Evolutionary conservation across 2,888 invertebrate genomes (phyloP).

Genomic region (Tuberolachnus salignus): DNA sequence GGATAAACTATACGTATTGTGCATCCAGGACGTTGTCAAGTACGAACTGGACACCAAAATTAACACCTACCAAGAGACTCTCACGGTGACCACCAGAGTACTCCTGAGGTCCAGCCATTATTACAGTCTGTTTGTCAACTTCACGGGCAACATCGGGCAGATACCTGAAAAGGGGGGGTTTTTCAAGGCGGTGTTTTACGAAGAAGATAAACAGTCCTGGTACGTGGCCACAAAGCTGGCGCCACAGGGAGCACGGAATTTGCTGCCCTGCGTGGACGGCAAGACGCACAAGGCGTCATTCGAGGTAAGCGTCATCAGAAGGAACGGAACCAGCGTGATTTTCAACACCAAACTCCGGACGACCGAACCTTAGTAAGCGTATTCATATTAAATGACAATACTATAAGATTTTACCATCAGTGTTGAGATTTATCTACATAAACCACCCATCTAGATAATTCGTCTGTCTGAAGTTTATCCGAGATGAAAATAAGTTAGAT

Average conservation of each 20-base stretch:
- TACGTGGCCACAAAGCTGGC: conserved; percentile 45
- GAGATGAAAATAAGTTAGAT: too few relatives aligned
- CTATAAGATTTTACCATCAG: too few relatives aligned
- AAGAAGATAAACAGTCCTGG: conserved; percentile 1
- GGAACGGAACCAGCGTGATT: conserved; percentile 28
- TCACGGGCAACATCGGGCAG: conserved; percentile 24
- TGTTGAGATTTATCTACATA: too few relatives aligned
- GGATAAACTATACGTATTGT: too few relatives aligned
- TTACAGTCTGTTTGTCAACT: conserved; percentile 41
- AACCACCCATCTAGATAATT: too few relatives aligned
- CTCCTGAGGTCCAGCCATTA: conserved; percentile 22
- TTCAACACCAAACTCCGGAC: conserved; percentile 44
- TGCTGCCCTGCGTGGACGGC: conserved; percentile 42
- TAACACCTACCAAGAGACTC: conserved; percentile 5
- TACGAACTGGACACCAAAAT: conserved; percentile 31
- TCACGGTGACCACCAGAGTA: conserved; percentile 30
- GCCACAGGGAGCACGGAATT: conserved; percentile 18
- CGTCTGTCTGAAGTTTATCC: too few relatives aligned
- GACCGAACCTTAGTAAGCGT: conserved; percentile 30
- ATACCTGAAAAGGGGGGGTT: conserved; percentile 20
- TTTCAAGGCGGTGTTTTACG: conserved; percentile 39
- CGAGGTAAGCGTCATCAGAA: conserved; percentile 47
- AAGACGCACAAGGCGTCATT: conserved; percentile 41
- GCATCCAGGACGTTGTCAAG: conserved; percentile 15
- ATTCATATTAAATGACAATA: too few relatives aligned